These are phyloP conservation scores for Cercopithecus mona DNA, from an alignment of 2,113 vertebrate species.

Conservation along the genomic window DNA sequence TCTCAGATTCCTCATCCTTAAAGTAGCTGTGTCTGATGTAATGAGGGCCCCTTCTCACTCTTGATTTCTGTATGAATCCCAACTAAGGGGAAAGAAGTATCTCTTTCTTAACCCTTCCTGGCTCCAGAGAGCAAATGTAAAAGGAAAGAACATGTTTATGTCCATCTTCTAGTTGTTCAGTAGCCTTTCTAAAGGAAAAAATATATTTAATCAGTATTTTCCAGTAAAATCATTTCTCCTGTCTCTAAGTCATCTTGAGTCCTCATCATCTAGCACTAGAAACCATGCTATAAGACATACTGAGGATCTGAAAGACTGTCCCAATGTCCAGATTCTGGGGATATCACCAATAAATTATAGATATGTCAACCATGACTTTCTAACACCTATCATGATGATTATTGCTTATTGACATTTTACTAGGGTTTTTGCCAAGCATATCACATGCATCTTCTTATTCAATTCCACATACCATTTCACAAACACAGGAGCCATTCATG, in stretches of 20 bases:
- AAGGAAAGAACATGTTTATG: neutral
- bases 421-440: neutral
- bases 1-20: neutral
- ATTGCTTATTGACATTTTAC: neutral
- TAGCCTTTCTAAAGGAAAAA: neutral
- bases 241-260: neutral
- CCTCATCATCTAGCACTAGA: neutral
- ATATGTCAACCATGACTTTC: neutral
- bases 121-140: neutral
- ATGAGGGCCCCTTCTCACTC: neutral
- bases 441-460: neutral
- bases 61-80: neutral
- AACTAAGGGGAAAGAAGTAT: neutral
- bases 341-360: neutral
- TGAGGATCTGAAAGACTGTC: neutral
- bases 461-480: slow-evolving; percentile 17
- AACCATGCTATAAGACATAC: neutral
- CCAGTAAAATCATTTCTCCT: slow-evolving; percentile 18
- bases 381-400: neutral
- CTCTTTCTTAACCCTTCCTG: neutral
- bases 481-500: neutral
- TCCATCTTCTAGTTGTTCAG: neutral
- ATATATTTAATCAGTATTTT: neutral
- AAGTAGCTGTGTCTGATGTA: neutral
- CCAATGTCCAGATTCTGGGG: neutral